Evolutionary conservation across 2,888 invertebrate species (phyloP), one percentile per base, ranked within the genome.

Genomic region (Sinodicranocentrus sp.): DNA sequence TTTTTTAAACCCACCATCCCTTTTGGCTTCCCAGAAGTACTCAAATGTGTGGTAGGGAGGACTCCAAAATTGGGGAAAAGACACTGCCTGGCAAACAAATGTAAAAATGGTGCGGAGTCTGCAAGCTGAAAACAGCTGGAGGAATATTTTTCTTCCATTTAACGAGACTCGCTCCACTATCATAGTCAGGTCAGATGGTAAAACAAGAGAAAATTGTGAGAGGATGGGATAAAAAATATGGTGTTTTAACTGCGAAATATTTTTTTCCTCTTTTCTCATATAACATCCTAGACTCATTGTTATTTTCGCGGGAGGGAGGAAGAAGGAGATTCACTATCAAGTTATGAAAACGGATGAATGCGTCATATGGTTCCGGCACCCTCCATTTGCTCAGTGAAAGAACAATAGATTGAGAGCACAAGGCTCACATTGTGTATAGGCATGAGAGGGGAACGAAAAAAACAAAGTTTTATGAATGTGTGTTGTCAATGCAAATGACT

Each of bases 61-160:
- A n/a, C n/a, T n/a, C n/a, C n/a, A n/a, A n/a, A n/a, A n/a, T 13
- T 13, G 39, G 39, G 13, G 6, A 39, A 39, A 39, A 39, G 39
- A 39, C n/a, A n/a, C n/a, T n/a, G n/a, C n/a, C n/a, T n/a, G n/a
- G n/a, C n/a, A n/a, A n/a, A n/a, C n/a, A n/a, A n/a, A n/a, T n/a
- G n/a, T n/a, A n/a, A n/a, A n/a, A n/a, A n/a, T n/a, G n/a, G n/a
- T n/a, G n/a, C n/a, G n/a, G n/a, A n/a, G n/a, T n/a, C n/a, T n/a
- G n/a, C 17, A n/a, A 48, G 48, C 25, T 67, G 76, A 61, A 76
- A 67, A 33, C 76, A 76, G 76, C 76, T 76, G 76, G 76, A 76
- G 48, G 54, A 48, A 67, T 76, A 76, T 76, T 67, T 48, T 67
- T 67, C 21, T 76, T 65, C 75, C 39, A 48, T 57, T 76, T 76